Conservation (phyloP, 2,888 invertebrate species). For the Heteropelma amictum region DNA sequence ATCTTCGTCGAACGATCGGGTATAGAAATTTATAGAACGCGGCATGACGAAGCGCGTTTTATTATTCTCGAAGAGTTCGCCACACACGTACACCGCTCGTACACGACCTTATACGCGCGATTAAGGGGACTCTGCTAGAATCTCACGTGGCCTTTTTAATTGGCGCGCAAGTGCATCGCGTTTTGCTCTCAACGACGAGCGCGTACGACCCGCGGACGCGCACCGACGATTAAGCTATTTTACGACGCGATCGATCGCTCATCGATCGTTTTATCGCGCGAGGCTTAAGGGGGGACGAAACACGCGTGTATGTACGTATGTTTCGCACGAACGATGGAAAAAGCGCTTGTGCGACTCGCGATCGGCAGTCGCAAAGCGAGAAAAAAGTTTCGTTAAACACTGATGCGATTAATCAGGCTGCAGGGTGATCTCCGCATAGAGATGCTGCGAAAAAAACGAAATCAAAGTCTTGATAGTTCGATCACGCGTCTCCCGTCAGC, state of each 20-base stretch:
- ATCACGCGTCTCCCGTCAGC: slow-evolving; percentile 13
- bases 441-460: neutral
- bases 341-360: no score
- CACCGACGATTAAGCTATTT: slow-evolving; percentile 40
- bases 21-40: no score
- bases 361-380: no score
- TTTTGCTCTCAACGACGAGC: slow-evolving; percentile 11
- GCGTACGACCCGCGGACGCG: slow-evolving; percentile 6
- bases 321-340: neutral
- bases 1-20: no score
- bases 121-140: slow-evolving; percentile 52
- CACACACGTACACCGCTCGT: neutral
- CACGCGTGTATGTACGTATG: neutral
- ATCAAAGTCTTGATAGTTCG: neutral
- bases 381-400: no score
- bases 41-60: no score
- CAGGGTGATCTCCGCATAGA: neutral
- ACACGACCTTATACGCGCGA: no score
- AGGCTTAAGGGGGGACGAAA: no score
- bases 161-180: slow-evolving; percentile 43
- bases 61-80: no score
- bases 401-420: neutral
- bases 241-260: slow-evolving; percentile 46
- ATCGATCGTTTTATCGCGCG: slow-evolving; percentile 25
- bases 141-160: slow-evolving; percentile 55